A percentile compares a stretch with the other conserved stretches of the same genome.
These are phyloP conservation scores for Diachasmimorpha longicaudata DNA, from an alignment of 1,140 invertebrate genomes.

Conservation along the genomic window DNA sequence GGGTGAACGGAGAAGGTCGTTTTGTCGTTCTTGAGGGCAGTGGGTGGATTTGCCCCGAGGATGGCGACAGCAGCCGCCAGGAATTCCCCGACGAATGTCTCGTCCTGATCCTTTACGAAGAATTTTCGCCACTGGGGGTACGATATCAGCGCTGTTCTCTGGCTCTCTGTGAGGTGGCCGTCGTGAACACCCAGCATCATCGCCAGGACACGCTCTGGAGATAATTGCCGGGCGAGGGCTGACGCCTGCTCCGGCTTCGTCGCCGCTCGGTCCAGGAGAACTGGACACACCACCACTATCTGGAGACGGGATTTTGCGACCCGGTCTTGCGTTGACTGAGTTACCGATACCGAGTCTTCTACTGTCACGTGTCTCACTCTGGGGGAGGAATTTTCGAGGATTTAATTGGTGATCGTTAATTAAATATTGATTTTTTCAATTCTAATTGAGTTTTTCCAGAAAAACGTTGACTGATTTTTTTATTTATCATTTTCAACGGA, in stretches of 20 bases:
- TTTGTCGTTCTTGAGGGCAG: slow-evolving; percentile 63
- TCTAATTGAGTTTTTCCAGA: too few relatives aligned
- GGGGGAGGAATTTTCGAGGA: slow-evolving; percentile 37
- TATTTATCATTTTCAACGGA: too few relatives aligned
- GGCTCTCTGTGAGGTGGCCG: slow-evolving; percentile 66
- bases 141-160: slow-evolving; percentile 70
- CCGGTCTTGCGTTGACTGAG: slow-evolving; percentile 62
- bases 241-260: slow-evolving; percentile 63
- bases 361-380: slow-evolving; percentile 76
- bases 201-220: slow-evolving; percentile 74
- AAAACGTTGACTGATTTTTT: too few relatives aligned
- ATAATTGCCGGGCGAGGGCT: slow-evolving; percentile 69
- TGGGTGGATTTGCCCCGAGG: slow-evolving; percentile 68
- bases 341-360: slow-evolving; percentile 70
- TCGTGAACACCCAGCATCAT: slow-evolving; percentile 79
- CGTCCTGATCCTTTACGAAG: slow-evolving; percentile 78
- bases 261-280: slow-evolving; percentile 69
- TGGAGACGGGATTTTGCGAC: slow-evolving; percentile 73
- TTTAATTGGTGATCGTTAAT: background rate
- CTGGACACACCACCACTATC: slow-evolving; percentile 80
- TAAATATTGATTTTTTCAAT: background rate
- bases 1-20: slow-evolving; percentile 78
- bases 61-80: slow-evolving; percentile 78
- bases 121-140: slow-evolving; percentile 80
- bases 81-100: slow-evolving; percentile 81